Evolutionary conservation across 2,888 invertebrate genomes (phyloP), one percentile per base, ranked within the genome.

Genomic region (Mactromeris polynyma): DNA sequence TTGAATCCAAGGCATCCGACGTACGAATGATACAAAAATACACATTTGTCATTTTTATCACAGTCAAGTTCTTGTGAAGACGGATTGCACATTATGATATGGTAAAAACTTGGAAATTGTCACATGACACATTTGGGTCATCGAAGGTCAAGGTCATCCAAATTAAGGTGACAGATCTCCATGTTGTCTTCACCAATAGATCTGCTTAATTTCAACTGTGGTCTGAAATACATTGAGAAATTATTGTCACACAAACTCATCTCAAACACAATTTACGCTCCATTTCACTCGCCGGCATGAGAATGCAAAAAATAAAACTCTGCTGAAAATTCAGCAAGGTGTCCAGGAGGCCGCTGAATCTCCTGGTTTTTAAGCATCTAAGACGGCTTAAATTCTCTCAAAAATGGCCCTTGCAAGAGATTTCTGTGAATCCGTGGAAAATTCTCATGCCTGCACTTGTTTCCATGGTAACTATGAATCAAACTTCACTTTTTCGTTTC

Each of bases 81-180:
- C n/a, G 26, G 26, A 64, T 64, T 64, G 58, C 58, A 64, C 58
- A 26, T 64, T 64, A 7, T 64, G 58, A 51, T 51, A 51, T 51
- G 58, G n/a, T 64, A 2, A 26, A 64, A 26, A 1, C 26, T 26
- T 26, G 0, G 0, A 26, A n/a, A 2, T 26, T 9, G 58, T 26
- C 58, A 64, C 26, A 26, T 64, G 36, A 36, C 73, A 73, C 73
- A 69, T 26, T 69, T 33, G 1, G 54, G n/a, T 90, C 87, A 90
- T 11, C 90, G 83, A 81, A 78, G 38, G 46, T 90, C 89, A 36
- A 93, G 92, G 42, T 94, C 94, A 38, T 91, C 92, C 58, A 93
- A 85, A 81, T 92, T 90, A 26, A 94, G 85, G 85, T 94, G 93
- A 78, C 94, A 94, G 19, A 94, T 91, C 86, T 94, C 94, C 31